Conservation (phyloP, 2,888 invertebrate species). For the Tetragonisca angustula region DNA sequence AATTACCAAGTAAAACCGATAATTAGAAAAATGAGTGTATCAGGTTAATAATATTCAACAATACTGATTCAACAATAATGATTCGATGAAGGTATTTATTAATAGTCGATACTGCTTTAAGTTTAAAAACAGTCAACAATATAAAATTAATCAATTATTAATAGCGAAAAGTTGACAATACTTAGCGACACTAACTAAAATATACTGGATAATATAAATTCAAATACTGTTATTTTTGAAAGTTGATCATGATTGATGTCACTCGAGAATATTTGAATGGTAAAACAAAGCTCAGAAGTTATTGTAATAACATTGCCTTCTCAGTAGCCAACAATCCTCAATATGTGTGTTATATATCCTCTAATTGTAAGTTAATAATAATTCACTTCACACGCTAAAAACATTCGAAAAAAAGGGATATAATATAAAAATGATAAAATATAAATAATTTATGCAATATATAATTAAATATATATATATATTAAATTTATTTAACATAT, state of each 20-base stretch:
- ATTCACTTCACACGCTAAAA: neutral
- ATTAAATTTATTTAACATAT: too few relatives aligned
- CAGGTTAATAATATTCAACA: neutral
- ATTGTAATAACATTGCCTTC: neutral
- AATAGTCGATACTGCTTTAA: too few relatives aligned
- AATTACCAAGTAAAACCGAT: too few relatives aligned
- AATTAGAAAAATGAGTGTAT: neutral
- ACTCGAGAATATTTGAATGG: neutral
- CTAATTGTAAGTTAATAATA: neutral
- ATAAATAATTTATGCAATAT: too few relatives aligned
- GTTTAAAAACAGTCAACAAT: too few relatives aligned
- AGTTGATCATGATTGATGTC: neutral
- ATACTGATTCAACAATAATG: neutral
- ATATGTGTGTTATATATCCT: too few relatives aligned
- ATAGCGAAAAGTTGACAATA: too few relatives aligned
- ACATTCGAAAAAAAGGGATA: neutral
- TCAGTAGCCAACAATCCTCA: neutral
- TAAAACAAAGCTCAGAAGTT: neutral
- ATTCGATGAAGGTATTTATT: neutral
- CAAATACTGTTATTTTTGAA: neutral
- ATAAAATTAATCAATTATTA: too few relatives aligned
- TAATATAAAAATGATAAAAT: too few relatives aligned
- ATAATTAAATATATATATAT: too few relatives aligned
- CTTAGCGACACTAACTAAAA: too few relatives aligned
- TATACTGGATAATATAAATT: too few relatives aligned